Conservation (phyloP, 2,888 invertebrate genomes). For the Heliconius hortense region DNA sequence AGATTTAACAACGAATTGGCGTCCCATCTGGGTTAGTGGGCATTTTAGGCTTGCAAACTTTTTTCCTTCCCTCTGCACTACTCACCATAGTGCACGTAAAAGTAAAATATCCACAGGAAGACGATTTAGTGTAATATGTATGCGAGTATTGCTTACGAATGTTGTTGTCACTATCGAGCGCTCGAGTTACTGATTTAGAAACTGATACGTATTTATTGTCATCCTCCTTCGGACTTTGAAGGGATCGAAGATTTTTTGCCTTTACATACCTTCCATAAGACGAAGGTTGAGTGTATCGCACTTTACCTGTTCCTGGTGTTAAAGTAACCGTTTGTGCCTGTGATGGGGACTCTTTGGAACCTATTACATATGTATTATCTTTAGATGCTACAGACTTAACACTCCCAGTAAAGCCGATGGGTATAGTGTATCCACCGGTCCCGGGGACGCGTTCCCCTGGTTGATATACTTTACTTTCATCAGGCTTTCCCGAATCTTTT, state of each 20-base stretch:
- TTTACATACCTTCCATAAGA: slow-evolving; percentile 58
- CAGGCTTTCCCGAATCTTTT: slow-evolving; percentile 76
- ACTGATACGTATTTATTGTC: slow-evolving; percentile 89
- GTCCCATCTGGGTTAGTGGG: slow-evolving; percentile 89
- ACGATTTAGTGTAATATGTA: slow-evolving; percentile 92
- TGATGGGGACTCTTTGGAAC: slow-evolving; percentile 82
- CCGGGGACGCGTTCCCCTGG: slow-evolving; percentile 86
- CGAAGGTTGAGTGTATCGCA: slow-evolving; percentile 63
- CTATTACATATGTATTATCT: slow-evolving; percentile 80
- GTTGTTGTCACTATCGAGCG: slow-evolving; percentile 83
- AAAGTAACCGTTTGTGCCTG: slow-evolving; percentile 85
- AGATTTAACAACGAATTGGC: slow-evolving; percentile 81
- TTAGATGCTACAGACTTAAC: slow-evolving; percentile 85
- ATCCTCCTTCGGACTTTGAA: slow-evolving; percentile 63
- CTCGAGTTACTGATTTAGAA: slow-evolving; percentile 90
- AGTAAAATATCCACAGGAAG: slow-evolving; percentile 93
- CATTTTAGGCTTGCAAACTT: slow-evolving; percentile 90
- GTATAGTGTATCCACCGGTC: slow-evolving; percentile 85
- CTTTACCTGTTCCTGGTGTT: slow-evolving; percentile 75
- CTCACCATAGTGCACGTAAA: slow-evolving; percentile 92
- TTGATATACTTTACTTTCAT: slow-evolving; percentile 82
- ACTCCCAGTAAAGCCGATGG: slow-evolving; percentile 85
- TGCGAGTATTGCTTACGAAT: slow-evolving; percentile 88
- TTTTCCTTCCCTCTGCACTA: slow-evolving; percentile 88
- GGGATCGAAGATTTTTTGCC: slow-evolving; percentile 66